Evolutionary conservation across 2,797 vertebrate species (phyloP).

Genomic region (Ceyx erithaca): DNA sequence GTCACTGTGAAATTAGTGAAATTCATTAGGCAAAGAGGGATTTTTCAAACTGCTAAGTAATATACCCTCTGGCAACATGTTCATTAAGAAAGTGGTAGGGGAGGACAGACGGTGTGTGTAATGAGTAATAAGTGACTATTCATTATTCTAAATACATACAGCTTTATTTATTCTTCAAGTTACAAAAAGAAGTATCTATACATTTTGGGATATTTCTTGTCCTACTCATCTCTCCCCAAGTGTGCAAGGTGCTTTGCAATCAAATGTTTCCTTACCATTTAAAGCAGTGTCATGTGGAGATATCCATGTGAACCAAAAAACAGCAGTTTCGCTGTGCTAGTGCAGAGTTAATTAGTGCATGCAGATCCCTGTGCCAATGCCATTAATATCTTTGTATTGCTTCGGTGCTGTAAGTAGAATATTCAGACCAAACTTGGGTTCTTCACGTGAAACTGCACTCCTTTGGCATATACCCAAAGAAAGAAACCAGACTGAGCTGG

Average conservation of each 20-base stretch:
- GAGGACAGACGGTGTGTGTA: neutral
- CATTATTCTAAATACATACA: neutral
- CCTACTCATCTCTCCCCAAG: neutral
- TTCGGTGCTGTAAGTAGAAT: neutral
- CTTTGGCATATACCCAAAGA: neutral
- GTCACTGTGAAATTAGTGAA: slow-evolving; percentile 1
- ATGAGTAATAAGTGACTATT: neutral
- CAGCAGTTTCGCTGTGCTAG: neutral
- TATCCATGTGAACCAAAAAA: neutral
- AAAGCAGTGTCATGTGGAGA: neutral
- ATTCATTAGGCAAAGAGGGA: slow-evolving; percentile 4
- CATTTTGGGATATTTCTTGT: neutral
- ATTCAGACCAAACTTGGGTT: neutral
- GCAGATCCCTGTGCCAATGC: neutral
- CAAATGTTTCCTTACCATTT: neutral
- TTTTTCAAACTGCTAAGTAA: slow-evolving; percentile 31
- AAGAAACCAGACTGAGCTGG: neutral
- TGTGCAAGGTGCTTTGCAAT: neutral
- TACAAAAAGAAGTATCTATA: neutral
- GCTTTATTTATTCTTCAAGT: slow-evolving; percentile 9
- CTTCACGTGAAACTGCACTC: neutral
- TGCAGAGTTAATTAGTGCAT: slow-evolving; percentile 36
- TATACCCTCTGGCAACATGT: neutral
- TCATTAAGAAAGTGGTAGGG: slow-evolving; percentile 15
- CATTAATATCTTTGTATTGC: neutral